Percentiles rank a stretch among this genome's conserved stretches.
Evolutionary conservation across 2,797 vertebrate genomes (phyloP).

Genomic region (Linurgus olivaceus): DNA sequence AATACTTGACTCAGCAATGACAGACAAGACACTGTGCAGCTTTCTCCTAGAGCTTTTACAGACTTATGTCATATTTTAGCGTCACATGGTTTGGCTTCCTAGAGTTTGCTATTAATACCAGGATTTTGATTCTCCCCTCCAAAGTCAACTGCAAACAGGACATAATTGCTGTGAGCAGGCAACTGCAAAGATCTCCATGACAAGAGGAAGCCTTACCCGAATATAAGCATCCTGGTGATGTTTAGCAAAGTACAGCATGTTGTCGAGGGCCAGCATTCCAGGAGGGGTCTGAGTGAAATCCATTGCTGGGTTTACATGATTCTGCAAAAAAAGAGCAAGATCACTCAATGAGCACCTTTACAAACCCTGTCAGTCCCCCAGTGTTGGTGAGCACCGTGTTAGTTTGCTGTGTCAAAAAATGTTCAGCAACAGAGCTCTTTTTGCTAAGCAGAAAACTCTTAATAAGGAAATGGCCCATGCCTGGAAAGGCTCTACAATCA

Average conservation of each 20-base stretch:
- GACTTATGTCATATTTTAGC: neutral
- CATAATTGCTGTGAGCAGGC: neutral
- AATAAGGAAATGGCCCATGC: neutral
- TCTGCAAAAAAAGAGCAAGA: slow-evolving; percentile 73
- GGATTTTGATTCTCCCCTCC: neutral
- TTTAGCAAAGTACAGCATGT: slow-evolving; percentile 96
- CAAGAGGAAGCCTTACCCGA: slow-evolving; percentile 79
- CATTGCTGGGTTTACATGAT: slow-evolving; percentile 98
- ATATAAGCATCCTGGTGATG: slow-evolving; percentile 96
- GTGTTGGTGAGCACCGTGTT: fast-evolving
- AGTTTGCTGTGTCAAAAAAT: neutral
- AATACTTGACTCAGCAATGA: neutral
- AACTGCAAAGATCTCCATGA: neutral
- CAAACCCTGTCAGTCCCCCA: neutral
- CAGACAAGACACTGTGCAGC: neutral
- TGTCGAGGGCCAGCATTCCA: slow-evolving; percentile 96
- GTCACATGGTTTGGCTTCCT: neutral
- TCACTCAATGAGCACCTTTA: neutral
- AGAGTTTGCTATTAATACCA: neutral
- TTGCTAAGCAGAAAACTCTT: neutral
- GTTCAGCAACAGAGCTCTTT: neutral
- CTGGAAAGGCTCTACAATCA: neutral
- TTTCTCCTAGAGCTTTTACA: neutral
- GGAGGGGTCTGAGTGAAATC: slow-evolving; percentile 98
- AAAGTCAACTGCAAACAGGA: neutral